Evolutionary conservation across 2,797 vertebrate species (phyloP).

Genomic region (Echiichthys vipera): DNA sequence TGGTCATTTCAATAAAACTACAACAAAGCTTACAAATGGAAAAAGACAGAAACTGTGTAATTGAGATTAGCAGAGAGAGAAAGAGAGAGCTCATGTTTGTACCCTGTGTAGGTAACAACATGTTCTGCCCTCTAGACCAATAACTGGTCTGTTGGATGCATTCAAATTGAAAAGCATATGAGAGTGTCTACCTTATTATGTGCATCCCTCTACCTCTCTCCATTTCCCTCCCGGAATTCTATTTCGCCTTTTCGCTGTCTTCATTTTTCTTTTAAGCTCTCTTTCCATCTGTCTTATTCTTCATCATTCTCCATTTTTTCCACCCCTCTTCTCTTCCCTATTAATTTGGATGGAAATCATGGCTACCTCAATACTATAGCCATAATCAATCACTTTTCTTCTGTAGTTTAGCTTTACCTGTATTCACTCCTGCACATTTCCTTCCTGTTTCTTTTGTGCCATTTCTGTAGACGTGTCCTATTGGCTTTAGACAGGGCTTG

Average conservation of each 20-base stretch:
- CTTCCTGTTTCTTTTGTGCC: neutral
- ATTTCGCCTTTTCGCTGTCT: neutral
- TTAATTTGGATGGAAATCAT: slow-evolving; percentile 8
- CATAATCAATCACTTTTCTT: neutral
- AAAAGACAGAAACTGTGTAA: slow-evolving; percentile 17
- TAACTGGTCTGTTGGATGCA: slow-evolving; percentile 46
- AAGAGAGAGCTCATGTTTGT: slow-evolving; percentile 20
- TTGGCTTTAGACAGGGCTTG: slow-evolving; percentile 19
- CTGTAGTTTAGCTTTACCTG: neutral
- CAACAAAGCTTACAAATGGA: neutral
- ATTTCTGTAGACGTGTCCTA: neutral
- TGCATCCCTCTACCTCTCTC: slow-evolving; percentile 18
- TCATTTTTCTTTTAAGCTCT: slow-evolving; percentile 12
- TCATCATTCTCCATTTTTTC: neutral
- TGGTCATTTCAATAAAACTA: neutral
- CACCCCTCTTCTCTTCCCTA: too few species aligned
- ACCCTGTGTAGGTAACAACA: slow-evolving; percentile 31
- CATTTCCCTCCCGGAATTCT: slow-evolving; percentile 9
- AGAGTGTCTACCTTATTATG: slow-evolving; percentile 41
- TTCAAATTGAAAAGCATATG: slow-evolving; percentile 53
- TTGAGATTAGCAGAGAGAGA: slow-evolving; percentile 6
- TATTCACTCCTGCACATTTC: neutral
- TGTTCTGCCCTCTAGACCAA: slow-evolving; percentile 59
- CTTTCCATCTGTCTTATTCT: neutral
- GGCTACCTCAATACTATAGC: neutral